Evolutionary conservation across 2,113 vertebrate genomes (phyloP).

Genomic region (Psittacus erithacus): DNA sequence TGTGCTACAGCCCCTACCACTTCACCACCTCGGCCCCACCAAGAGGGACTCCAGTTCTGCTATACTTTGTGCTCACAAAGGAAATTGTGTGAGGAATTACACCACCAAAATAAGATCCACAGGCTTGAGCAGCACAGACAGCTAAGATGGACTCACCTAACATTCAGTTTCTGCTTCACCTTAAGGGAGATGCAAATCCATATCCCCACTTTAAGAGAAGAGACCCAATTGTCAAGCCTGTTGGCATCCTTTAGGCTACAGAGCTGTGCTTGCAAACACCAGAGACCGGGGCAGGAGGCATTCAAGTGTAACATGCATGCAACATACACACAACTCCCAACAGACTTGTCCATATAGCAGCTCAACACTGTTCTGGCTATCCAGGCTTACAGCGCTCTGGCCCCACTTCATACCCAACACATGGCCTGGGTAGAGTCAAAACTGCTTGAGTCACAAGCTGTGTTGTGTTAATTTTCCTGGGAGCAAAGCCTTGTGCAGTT

Average conservation of each 20-base stretch:
- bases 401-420: not conserved
- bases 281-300: rapidly evolving
- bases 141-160: not conserved
- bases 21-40: not conserved
- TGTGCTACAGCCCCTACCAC: not conserved
- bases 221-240: not conserved
- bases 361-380: not conserved
- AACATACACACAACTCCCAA: rapidly evolving
- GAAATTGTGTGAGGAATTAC: not conserved
- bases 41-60: not conserved
- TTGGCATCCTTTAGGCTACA: not conserved
- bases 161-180: not conserved
- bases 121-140: not conserved
- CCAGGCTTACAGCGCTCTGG: not conserved
- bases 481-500: not conserved
- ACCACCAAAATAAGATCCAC: not conserved
- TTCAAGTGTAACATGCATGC: not conserved
- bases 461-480: not conserved
- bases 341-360: not conserved
- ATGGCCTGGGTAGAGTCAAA: not conserved
- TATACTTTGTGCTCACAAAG: rapidly evolving
- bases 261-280: not conserved
- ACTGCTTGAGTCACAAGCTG: not conserved
- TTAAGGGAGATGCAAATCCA: not conserved
- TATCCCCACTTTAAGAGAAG: not conserved